Evolutionary conservation across 2,888 invertebrate species (phyloP).

Genomic region (Formica aserva): DNA sequence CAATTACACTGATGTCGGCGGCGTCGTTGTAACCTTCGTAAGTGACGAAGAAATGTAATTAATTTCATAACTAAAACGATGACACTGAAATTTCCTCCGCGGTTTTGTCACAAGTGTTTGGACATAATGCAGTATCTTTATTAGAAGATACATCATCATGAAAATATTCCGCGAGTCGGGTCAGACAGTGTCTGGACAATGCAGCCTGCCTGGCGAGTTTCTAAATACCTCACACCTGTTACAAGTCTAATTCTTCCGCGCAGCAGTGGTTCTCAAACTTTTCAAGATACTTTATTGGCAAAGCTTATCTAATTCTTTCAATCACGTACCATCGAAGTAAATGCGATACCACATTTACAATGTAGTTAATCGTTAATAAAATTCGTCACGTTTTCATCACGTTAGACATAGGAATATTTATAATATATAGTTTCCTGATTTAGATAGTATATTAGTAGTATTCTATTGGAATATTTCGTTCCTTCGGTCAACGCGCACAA

Average conservation of each 20-base stretch:
- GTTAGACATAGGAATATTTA: background rate
- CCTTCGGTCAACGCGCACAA: background rate
- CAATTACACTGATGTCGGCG: background rate
- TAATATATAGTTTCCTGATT: background rate
- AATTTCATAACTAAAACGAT: background rate
- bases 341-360: background rate
- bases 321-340: background rate
- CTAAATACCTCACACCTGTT: slow-evolving; percentile 47
- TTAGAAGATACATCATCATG: slow-evolving; percentile 31
- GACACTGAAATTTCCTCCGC: slow-evolving; percentile 6
- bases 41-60: slow-evolving; percentile 16
- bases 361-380: background rate
- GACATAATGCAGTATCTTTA: background rate
- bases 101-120: background rate
- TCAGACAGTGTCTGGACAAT: slow-evolving; percentile 49
- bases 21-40: slow-evolving; percentile 6
- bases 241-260: slow-evolving; percentile 43
- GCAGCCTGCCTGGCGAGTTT: slow-evolving; percentile 40
- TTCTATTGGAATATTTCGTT: background rate
- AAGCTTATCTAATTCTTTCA: background rate
- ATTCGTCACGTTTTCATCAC: background rate
- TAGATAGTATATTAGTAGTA: background rate
- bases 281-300: background rate
- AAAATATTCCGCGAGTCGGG: slow-evolving; percentile 41
- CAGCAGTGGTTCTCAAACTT: slow-evolving; percentile 38